Evolutionary conservation across 2,113 vertebrate genomes (phyloP).

Genomic region (Stictonetta naevosa): DNA sequence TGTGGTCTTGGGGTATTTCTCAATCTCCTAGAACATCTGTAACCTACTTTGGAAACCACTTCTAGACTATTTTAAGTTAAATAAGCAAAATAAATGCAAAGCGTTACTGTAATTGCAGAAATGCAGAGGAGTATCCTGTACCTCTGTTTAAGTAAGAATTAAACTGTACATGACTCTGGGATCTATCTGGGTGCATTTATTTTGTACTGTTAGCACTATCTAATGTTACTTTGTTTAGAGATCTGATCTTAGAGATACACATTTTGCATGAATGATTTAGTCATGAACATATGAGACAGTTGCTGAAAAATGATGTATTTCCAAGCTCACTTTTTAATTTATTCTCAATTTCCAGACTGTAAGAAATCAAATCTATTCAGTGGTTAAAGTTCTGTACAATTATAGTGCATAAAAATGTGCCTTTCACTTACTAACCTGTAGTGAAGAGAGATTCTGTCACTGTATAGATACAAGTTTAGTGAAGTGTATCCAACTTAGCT

Average conservation of each 20-base stretch:
- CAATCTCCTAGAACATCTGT: not conserved
- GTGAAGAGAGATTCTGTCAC: not conserved
- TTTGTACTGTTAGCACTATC: not conserved
- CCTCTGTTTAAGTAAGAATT: not conserved
- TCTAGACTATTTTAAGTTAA: not conserved
- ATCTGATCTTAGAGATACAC: not conserved
- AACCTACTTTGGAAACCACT: not conserved
- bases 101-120: not conserved
- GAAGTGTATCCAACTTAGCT: not conserved
- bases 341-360: not conserved
- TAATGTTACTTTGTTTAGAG: not conserved
- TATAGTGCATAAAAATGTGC: not conserved
- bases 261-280: not conserved
- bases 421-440: not conserved
- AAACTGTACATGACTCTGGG: not conserved
- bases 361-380: not conserved
- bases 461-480: not conserved
- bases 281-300: not conserved
- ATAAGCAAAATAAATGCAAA: not conserved
- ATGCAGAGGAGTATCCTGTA: not conserved
- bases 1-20: slow-evolving; percentile 9
- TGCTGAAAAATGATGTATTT: not conserved
- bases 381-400: not conserved
- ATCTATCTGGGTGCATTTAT: not conserved
- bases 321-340: not conserved